Evolutionary conservation across 2,113 vertebrate genomes (phyloP), one percentile per base, ranked within the genome.

Genomic region (Tautogolabrus adspersus): DNA sequence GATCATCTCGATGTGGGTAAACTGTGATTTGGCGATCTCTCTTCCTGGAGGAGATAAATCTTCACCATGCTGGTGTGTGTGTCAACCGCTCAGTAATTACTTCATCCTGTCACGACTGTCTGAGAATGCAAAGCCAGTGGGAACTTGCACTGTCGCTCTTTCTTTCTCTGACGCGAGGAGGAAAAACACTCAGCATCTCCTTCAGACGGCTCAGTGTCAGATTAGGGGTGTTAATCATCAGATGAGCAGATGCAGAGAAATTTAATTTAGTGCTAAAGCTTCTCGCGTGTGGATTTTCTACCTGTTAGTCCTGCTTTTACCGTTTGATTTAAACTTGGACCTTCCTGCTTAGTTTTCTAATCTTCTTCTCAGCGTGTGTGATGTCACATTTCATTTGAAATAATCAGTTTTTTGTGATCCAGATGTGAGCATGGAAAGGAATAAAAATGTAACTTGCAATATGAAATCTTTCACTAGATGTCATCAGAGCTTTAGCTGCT

Each of bases 31-130:
- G 90, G 88, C 88, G 84, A 86, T 91, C 84, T 90, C 84, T 66
- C 87, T 91, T 92, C 90, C 92, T 91, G 92, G 69, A 85, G 85
- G 81, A 90, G 89, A 92, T 92, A 89, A 92, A 90, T 89, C 84
- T 83, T 68, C 62, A 55, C 82, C 85, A 87, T 89, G 86, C 87
- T 87, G 86, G 86, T 52, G 49, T 52, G 19, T 52, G 49, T 92
- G 84, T 93, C 91, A 87, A 79, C 86, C 89, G 65, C 91, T 88
- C 88, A 82, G 86, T 92, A 93, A 93, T 93, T 89, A 93, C 86
- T 88, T 84, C 77, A 82, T 91, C 85, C 91, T 90, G 90, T 93
- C 91, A 91, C 74, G 86, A 85, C 85, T 84, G 93, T 93, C 91
- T 92, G 92, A 93, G 92, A 91, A 91, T 92, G 89, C 65, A 56